These are phyloP conservation scores for Sinhomidia bicolor DNA, from an alignment of 2,888 invertebrate genomes.

Conservation along the genomic window DNA sequence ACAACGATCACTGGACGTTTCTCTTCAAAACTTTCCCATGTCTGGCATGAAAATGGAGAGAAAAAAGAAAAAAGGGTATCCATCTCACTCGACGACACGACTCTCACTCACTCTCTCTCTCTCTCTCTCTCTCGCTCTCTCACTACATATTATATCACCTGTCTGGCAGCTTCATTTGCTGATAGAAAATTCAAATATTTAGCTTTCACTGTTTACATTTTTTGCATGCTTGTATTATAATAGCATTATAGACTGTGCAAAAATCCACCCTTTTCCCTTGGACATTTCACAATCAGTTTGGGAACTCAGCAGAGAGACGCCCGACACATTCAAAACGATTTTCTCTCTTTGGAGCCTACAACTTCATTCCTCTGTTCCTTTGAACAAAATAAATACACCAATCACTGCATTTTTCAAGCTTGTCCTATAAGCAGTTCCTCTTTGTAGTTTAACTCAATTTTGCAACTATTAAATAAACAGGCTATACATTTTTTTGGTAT, in stretches of 20 bases:
- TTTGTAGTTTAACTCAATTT: background rate
- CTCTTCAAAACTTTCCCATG: background rate
- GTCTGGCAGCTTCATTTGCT: background rate
- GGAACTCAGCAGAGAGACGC: background rate
- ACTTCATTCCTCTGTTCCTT: background rate
- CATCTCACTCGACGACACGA: no score
- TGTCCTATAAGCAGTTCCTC: background rate
- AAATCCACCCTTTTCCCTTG: background rate
- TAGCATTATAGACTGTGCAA: background rate
- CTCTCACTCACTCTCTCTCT: no score
- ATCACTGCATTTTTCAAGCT: background rate
- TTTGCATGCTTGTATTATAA: background rate
- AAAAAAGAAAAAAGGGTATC: no score
- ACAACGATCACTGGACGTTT: constrained; percentile 21
- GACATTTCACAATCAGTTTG: background rate
- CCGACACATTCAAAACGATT: no score
- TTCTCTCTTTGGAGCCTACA: background rate
- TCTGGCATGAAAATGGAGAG: constrained; percentile 14
- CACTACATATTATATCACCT: background rate
- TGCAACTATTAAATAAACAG: background rate
- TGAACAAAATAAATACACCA: background rate
- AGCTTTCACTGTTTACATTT: constrained; percentile 5
- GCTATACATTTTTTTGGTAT: no score
- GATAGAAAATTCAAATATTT: constrained; percentile 26
- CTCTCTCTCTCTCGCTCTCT: no score